A percentile compares a stretch with the other conserved stretches of the same genome.
phyloP scores from a whole-genome alignment of 2,797 vertebrate species.

The Kryptolebias ocellatus region DNA sequence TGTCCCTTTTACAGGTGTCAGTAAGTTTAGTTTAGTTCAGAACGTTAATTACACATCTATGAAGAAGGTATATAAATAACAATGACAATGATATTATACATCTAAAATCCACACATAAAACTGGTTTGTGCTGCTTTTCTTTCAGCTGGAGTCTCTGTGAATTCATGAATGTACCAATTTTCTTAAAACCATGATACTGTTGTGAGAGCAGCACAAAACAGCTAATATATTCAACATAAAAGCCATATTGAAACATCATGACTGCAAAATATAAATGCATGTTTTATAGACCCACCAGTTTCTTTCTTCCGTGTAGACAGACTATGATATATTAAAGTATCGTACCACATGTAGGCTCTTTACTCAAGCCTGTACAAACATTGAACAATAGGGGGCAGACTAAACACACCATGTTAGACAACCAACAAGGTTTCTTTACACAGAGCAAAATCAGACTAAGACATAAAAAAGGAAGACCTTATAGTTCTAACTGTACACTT shows the following conservation, averaged over 20 bases:
- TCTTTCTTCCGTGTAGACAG: slow-evolving; percentile 43
- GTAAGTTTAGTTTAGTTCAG: slow-evolving; percentile 59
- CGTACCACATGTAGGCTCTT: slow-evolving; percentile 49
- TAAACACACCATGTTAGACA: slow-evolving; percentile 64
- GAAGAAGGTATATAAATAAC: slow-evolving; percentile 76
- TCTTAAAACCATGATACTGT: slow-evolving; percentile 1
- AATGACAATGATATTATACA: slow-evolving; percentile 70
- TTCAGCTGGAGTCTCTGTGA: neutral
- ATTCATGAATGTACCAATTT: neutral
- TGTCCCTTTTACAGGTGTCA: slow-evolving; percentile 54
- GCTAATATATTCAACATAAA: slow-evolving; percentile 26
- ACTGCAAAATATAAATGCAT: slow-evolving; percentile 47
- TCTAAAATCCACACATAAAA: slow-evolving; percentile 59
- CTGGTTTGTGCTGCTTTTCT: slow-evolving; percentile 46
- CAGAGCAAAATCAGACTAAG: slow-evolving; percentile 50
- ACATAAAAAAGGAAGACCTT: slow-evolving; percentile 66
- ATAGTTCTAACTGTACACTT: slow-evolving; percentile 43
- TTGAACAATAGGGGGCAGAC: slow-evolving; percentile 65
- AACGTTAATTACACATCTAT: slow-evolving; percentile 75
- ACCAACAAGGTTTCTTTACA: slow-evolving; percentile 60
- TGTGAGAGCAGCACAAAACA: slow-evolving; percentile 52
- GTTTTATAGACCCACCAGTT: slow-evolving; percentile 55
- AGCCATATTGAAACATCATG: slow-evolving; percentile 35
- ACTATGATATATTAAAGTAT: slow-evolving; percentile 52
- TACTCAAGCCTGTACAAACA: slow-evolving; percentile 53